Evolutionary conservation across 2,113 vertebrate genomes (phyloP).

Genomic region (Galeopterus variegatus): DNA sequence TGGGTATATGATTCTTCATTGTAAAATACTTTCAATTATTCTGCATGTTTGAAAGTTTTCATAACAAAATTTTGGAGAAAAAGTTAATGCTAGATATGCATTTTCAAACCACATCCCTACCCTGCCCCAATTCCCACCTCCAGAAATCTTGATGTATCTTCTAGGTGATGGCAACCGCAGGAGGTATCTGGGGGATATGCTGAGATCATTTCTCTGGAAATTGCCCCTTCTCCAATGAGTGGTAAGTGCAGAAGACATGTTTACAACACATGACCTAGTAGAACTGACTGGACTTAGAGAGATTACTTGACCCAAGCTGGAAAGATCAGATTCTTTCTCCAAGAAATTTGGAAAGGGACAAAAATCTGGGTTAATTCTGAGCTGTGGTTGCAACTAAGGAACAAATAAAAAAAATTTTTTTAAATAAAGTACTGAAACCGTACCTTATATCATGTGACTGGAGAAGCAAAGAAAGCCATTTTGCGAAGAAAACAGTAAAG

Average conservation of each 20-base stretch:
- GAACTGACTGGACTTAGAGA: not conserved
- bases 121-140: not conserved
- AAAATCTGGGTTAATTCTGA: constrained; percentile 28
- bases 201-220: not conserved
- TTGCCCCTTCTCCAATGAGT: not conserved
- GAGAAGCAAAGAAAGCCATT: constrained; percentile 44
- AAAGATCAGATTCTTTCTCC: not conserved
- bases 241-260: not conserved
- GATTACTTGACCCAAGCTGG: not conserved
- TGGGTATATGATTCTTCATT: not conserved
- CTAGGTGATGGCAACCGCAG: not conserved
- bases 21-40: not conserved
- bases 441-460: not conserved
- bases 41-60: not conserved
- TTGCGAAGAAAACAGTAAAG: constrained; percentile 1
- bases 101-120: not conserved
- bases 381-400: not conserved
- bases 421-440: constrained; percentile 24
- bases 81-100: not conserved
- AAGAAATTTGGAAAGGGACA: constrained; percentile 26
- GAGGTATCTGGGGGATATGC: not conserved
- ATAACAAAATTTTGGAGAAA: not conserved
- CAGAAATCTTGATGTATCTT: not conserved
- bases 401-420: not conserved
- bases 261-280: not conserved